Percentiles rank a stretch among this genome's conserved stretches.
phyloP scores from a whole-genome alignment of 2,797 vertebrate species.

The Onychomys arenicola region DNA sequence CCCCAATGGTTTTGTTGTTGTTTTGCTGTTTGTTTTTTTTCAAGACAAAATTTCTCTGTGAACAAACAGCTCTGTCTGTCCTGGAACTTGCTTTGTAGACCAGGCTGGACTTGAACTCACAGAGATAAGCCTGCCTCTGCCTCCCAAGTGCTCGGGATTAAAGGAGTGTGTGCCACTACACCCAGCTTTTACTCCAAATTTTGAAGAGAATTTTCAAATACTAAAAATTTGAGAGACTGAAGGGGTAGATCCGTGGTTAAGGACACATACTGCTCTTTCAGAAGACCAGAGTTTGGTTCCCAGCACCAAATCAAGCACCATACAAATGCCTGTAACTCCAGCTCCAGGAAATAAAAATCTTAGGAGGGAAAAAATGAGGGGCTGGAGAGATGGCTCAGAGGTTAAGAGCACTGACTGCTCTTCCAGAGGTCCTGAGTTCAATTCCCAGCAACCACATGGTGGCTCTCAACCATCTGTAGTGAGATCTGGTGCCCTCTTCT shows the following conservation, averaged over 20 bases:
- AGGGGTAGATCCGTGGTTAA: not conserved
- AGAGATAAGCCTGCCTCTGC: not conserved
- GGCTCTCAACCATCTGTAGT: no score
- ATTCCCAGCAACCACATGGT: no score
- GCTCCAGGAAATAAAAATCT: not conserved
- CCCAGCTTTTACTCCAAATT: not conserved
- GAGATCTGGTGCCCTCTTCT: no score
- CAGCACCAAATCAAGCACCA: not conserved
- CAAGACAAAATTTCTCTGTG: not conserved
- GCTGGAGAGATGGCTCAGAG: no score
- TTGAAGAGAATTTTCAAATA: constrained; percentile 1
- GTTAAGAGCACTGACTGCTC: no score
- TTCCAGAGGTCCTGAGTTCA: no score
- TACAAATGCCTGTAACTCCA: not conserved
- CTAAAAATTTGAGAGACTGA: not conserved
- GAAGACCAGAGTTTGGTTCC: not conserved
- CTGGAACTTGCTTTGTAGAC: not conserved
- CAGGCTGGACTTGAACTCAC: not conserved
- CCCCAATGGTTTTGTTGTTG: not conserved
- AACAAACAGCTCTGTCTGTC: not conserved
- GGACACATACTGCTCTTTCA: not conserved
- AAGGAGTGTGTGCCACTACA: not conserved
- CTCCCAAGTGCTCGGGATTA: not conserved
- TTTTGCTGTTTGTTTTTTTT: no score
- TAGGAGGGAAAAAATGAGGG: no score